Evolutionary conservation across 2,888 invertebrate genomes (phyloP).

Genomic region (Neoascia interrupta): DNA sequence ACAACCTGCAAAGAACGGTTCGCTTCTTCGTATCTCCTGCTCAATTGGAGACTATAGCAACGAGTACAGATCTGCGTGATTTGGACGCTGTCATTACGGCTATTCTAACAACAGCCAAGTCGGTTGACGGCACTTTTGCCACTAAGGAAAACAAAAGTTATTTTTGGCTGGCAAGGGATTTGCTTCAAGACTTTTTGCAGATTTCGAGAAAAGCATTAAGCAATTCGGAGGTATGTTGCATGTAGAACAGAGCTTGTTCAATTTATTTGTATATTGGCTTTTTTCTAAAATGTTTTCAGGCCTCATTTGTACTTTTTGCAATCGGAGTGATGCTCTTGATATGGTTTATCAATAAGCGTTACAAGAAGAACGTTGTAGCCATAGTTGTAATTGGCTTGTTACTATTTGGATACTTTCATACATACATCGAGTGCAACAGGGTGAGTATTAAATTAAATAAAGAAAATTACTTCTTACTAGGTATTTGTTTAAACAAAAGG

Average conservation of each 20-base stretch:
- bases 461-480: too few species aligned
- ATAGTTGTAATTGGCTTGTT: background rate
- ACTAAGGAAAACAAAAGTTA: background rate
- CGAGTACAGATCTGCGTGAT: conserved; percentile 23
- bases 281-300: background rate
- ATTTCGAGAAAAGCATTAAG: background rate
- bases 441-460: conserved; percentile 42
- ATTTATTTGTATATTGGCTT: background rate
- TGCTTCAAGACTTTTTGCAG: background rate
- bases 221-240: conserved; percentile 31
- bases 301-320: background rate
- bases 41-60: conserved; percentile 41
- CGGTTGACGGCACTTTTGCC: background rate
- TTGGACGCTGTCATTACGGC: conserved; percentile 17
- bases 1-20: conserved; percentile 12
- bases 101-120: background rate
- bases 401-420: conserved; percentile 35
- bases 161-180: background rate
- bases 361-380: conserved; percentile 24
- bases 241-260: too few species aligned
- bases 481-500: too few species aligned
- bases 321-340: conserved; percentile 11
- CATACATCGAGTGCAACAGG: conserved; percentile 47
- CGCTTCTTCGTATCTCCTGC: conserved; percentile 1
- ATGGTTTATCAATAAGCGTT: conserved; percentile 47